Conservation (phyloP, 2,888 invertebrate species). For the Bimastos eiseni region DNA sequence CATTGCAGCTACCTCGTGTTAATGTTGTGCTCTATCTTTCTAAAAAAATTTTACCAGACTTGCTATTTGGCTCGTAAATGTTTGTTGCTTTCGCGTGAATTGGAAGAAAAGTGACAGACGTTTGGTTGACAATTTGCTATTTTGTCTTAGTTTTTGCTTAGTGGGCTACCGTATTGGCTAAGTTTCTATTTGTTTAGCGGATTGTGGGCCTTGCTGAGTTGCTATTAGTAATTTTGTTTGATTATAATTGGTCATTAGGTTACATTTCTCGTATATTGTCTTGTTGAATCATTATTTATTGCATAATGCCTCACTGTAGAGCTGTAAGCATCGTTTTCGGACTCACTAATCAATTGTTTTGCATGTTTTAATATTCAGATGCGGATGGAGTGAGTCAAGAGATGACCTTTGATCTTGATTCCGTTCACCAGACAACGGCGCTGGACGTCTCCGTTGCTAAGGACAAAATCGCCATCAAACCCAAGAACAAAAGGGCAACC, state of each 20-base stretch:
- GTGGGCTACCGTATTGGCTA: background rate
- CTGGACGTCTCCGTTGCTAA: background rate
- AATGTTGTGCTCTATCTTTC: too few relatives aligned
- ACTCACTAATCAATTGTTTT: background rate
- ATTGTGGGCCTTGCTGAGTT: background rate
- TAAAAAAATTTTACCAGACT: background rate
- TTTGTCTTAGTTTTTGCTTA: background rate
- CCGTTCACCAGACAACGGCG: background rate
- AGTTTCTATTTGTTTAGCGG: background rate
- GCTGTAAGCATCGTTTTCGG: too few relatives aligned
- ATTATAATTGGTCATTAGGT: too few relatives aligned
- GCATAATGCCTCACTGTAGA: too few relatives aligned
- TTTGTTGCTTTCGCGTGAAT: background rate
- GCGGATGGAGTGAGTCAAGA: background rate
- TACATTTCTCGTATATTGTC: too few relatives aligned
- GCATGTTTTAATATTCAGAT: background rate
- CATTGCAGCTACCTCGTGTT: too few relatives aligned
- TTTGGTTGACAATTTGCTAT: background rate
- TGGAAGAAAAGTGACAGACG: background rate
- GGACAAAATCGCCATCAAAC: background rate
- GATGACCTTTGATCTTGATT: constrained; percentile 10
- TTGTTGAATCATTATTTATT: too few relatives aligned
- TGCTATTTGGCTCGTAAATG: background rate
- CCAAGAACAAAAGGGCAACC: background rate
- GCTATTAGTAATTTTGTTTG: background rate